Percentiles rank a stretch among this genome's conserved stretches.
phyloP scores from a whole-genome alignment of 2,797 vertebrate genomes.

The Allobates femoralis region DNA sequence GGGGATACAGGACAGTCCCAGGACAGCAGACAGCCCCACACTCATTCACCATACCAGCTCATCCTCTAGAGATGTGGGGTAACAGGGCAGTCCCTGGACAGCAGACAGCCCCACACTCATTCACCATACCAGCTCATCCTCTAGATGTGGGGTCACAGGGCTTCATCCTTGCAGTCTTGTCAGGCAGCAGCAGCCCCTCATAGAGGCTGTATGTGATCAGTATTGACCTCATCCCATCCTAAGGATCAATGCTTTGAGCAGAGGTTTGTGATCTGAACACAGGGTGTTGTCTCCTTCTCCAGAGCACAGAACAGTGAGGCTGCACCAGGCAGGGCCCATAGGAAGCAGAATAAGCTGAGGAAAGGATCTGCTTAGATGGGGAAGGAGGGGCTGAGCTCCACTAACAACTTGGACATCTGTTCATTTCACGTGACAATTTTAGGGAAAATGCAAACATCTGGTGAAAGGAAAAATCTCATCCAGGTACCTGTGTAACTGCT shows the following conservation, averaged over 20 bases:
- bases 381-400: constrained; percentile 74
- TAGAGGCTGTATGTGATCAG: constrained; percentile 77
- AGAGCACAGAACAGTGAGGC: background rate
- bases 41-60: constrained; percentile 55
- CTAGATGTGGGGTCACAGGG: constrained; percentile 66
- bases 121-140: constrained; percentile 59
- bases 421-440: constrained; percentile 89
- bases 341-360: constrained; percentile 51
- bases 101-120: background rate
- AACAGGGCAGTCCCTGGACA: constrained; percentile 59
- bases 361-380: constrained; percentile 69
- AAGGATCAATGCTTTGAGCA: constrained; percentile 70
- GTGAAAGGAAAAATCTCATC: constrained; percentile 90
- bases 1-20: constrained; percentile 66
- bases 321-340: constrained; percentile 18
- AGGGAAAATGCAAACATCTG: constrained; percentile 91
- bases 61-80: constrained; percentile 64
- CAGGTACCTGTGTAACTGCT: constrained; percentile 87
- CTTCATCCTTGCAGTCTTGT: constrained; percentile 68
- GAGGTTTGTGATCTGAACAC: constrained; percentile 1
- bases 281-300: background rate
- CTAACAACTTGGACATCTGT: constrained; percentile 88
- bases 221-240: constrained; percentile 72
- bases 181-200: constrained; percentile 69
- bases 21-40: background rate